A percentile compares a stretch with the other conserved stretches of the same genome.
These are phyloP conservation scores for Theristicus caerulescens DNA, from an alignment of 2,113 vertebrate genomes.

Conservation along the genomic window DNA sequence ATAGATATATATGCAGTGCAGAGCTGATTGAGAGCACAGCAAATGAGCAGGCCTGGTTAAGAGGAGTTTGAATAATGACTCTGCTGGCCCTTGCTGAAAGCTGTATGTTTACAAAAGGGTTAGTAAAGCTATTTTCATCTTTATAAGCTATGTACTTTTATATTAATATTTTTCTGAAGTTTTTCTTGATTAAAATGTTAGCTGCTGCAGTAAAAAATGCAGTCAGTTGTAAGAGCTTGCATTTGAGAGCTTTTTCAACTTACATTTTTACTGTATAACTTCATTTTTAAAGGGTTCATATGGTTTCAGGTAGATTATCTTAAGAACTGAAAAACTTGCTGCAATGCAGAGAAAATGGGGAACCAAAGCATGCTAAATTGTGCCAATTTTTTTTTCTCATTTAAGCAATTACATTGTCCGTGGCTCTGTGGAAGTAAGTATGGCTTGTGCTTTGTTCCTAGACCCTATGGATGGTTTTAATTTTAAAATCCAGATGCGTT, in stretches of 20 bases:
- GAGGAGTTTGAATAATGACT: constrained; percentile 63
- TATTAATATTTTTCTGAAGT: constrained; percentile 67
- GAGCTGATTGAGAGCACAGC: constrained; percentile 17
- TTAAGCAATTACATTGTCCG: neutral
- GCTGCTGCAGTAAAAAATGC: constrained; percentile 21
- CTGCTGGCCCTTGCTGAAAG: constrained; percentile 60
- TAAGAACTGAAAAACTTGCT: neutral
- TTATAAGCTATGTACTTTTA: constrained; percentile 67
- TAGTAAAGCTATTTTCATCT: constrained; percentile 72
- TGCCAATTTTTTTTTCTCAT: neutral
- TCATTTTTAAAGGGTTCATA: neutral
- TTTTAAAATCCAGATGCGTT: neutral
- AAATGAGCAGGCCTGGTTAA: constrained; percentile 37
- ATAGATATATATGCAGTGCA: neutral
- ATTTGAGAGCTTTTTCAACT: neutral
- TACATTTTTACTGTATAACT: neutral
- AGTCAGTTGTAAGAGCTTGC: neutral
- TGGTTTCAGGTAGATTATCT: neutral
- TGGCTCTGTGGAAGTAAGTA: neutral
- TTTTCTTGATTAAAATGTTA: constrained; percentile 63
- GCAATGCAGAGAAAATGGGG: neutral
- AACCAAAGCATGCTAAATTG: neutral
- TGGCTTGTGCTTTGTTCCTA: neutral
- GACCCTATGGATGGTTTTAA: neutral
- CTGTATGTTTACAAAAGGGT: constrained; percentile 71